A percentile compares a stretch with the other conserved stretches of the same genome.
These are phyloP conservation scores for Macrosteles quadrilineatus DNA, from an alignment of 1,140 invertebrate species.

Conservation along the genomic window DNA sequence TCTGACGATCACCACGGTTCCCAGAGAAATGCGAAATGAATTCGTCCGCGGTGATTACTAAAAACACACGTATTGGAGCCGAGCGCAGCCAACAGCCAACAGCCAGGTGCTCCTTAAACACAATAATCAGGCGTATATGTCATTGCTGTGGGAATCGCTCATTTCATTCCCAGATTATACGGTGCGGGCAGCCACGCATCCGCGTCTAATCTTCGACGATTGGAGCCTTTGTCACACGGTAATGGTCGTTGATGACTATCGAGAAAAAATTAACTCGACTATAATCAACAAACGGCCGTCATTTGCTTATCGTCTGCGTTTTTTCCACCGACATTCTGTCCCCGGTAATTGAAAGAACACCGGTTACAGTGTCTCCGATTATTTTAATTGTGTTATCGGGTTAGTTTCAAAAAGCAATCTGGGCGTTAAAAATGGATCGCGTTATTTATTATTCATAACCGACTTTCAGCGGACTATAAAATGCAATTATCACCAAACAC, in stretches of 20 bases:
- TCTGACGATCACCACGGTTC: too few relatives aligned
- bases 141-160: neutral
- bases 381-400: neutral
- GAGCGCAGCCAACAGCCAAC: too few relatives aligned
- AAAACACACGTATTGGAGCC: too few relatives aligned
- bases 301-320: neutral
- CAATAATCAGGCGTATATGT: constrained; percentile 4
- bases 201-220: neutral
- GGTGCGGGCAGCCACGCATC: neutral
- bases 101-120: neutral
- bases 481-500: neutral
- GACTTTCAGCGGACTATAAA: neutral
- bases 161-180: constrained; percentile 12
- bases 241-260: neutral
- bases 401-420: neutral
- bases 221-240: neutral
- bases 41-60: neutral
- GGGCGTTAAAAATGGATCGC: constrained; percentile 4
- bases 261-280: neutral
- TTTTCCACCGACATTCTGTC: neutral
- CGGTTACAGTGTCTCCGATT: neutral
- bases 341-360: neutral
- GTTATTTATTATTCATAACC: neutral
- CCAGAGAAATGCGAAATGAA: constrained; percentile 11
- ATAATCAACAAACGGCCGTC: constrained; percentile 1